Base-by-base conservation (phyloP, 2,797 vertebrate genomes). In the Chelon labrosus region DNA sequence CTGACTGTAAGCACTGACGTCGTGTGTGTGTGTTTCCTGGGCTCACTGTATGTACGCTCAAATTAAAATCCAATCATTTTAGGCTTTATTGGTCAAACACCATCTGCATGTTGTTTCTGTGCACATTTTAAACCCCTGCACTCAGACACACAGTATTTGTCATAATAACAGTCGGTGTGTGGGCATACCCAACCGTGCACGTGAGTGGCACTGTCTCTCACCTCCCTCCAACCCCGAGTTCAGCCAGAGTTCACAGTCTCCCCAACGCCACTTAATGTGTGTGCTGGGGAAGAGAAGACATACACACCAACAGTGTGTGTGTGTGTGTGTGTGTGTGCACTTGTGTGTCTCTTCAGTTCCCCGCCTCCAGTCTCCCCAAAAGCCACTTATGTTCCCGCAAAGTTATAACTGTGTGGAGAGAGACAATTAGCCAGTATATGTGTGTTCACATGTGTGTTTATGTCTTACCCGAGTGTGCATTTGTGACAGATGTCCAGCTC, bases 201-300 rank as follows among this genome's bases (percentile, higher is more conserved):
- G 70, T 80, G 81, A 62, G 73, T 65, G 44, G 70, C 75, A 77
- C 79, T 84, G 77, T 46, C 77, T 84, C 83, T 91, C 86, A 92
- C 91, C 91, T 90, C 85, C 70, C 72, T 70, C 77, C 91, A 76
- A 92, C 89, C 92, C 85, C 57, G 78, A 90, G 92, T 93, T 93
- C 91, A 93, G 16, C 56, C 70, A 84, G 88, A 93, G 92, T 93
- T 93, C 91, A 91, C 75, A 38, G 84, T 88, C 84, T 75, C 73
- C 82, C 80, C 75, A 73, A 71, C 60, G 52, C 67, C 74, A 85
- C 85, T 90, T 88, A 85, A 82, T 78, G 85, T 66, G 65, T 77
- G 71, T 82, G 64, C 79, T 73, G 53, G 51, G 65, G 19, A 79
- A 78, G 65, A 73, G 63, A 58, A 35, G 22, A 38, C 2, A 39